phyloP scores from a whole-genome alignment of 2,113 vertebrate genomes.

The Echinops telfairi region DNA sequence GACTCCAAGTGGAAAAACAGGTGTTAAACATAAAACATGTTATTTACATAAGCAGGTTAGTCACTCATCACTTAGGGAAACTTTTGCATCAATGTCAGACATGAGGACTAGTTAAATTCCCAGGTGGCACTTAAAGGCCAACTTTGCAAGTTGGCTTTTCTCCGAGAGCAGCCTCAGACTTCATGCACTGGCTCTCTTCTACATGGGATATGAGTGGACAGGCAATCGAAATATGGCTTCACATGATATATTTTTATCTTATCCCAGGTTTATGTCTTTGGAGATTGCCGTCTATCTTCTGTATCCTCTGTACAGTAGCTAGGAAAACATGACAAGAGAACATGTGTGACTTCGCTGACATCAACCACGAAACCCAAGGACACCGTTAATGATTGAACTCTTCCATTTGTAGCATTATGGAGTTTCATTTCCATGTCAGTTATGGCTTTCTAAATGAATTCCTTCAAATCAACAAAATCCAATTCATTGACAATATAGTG shows the following conservation, averaged over 20 bases:
- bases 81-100: neutral
- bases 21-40: neutral
- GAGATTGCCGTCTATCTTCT: neutral
- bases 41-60: neutral
- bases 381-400: neutral
- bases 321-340: neutral
- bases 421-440: neutral
- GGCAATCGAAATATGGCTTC: neutral
- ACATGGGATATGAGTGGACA: neutral
- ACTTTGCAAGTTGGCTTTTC: neutral
- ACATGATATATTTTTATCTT: neutral
- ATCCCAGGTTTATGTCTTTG: neutral
- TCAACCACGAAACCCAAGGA: conserved; percentile 17
- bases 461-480: neutral
- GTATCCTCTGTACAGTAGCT: neutral
- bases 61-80: neutral
- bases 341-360: neutral
- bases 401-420: neutral
- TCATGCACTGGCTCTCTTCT: neutral
- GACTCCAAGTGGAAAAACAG: neutral
- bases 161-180: neutral
- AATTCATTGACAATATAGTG: neutral
- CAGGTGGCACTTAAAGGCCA: neutral
- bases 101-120: neutral
- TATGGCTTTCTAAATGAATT: conserved; percentile 15